phyloP scores from a whole-genome alignment of 2,888 invertebrate genomes.

The Drosophila cognata region DNA sequence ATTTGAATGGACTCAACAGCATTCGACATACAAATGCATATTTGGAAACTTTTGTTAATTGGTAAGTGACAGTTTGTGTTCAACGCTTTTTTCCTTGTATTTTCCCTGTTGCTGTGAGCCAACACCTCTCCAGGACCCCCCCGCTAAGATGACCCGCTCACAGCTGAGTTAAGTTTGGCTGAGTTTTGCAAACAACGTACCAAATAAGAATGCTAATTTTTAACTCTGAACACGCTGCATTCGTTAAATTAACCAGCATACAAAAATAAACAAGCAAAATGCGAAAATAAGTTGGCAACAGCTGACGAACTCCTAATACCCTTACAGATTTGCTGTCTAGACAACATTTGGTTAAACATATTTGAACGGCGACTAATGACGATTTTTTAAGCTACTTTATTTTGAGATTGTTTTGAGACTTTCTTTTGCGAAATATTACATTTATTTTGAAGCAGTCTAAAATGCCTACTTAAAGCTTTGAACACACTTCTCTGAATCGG shows the following conservation, averaged over 20 bases:
- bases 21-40: conserved; percentile 84
- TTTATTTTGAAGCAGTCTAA: neutral
- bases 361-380: neutral
- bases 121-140: conserved; percentile 19
- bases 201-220: conserved; percentile 68
- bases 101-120: conserved; percentile 12
- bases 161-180: conserved; percentile 6
- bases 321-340: neutral
- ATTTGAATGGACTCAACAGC: conserved; percentile 84
- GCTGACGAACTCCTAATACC: neutral
- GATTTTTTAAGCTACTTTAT: neutral
- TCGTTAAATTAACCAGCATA: conserved; percentile 40
- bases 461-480: too few species aligned
- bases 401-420: neutral
- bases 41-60: conserved; percentile 84
- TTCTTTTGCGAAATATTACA: fast-evolving
- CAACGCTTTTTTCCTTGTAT: neutral
- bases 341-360: neutral
- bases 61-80: conserved; percentile 76
- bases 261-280: neutral
- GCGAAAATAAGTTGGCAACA: neutral
- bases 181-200: conserved; percentile 32
- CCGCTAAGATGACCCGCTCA: conserved; percentile 16
- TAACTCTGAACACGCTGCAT: conserved; percentile 67
- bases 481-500: too few species aligned